Evolutionary conservation across 2,888 invertebrate species (phyloP), one percentile per base, ranked within the genome.

Genomic region (Steinernema hermaphroditum): DNA sequence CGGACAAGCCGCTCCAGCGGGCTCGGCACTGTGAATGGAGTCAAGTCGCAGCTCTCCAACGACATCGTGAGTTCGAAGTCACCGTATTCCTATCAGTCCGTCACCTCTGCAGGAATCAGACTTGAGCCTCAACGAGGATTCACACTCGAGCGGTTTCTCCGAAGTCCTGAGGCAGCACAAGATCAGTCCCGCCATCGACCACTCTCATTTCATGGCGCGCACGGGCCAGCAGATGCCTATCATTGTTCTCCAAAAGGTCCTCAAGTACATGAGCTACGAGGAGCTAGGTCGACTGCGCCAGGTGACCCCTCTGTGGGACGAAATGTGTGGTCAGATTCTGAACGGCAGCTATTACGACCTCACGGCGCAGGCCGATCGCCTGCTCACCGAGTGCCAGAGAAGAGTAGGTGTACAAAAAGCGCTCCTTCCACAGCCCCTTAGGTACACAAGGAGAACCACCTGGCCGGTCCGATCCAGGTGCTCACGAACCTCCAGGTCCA

Each of bases 221-320:
- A 19, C 54, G 6, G 24, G 24, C 12, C 2, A 54, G 22, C 57
- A 79, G 12, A 76, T 81, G 69, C 78, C 81, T 14, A 77, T 81
- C 29, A 68, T 80, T 29, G 82, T 77, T 8, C 78, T 85, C 0
- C 84, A 83, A 69, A 57, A 77, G 19, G 76, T 82, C 8, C 78
- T 85, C 34, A 75, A 76, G 37, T 78, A 72, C n/a, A 81, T 83
- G 74, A 74, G 77, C 22, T 84, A 80, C 62, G 75, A 75, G 54
- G 79, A 81, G 72, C 72, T 85, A 41, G 81, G 80, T n/a, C 74
- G 73, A 22, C 74, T 85, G 9, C 79, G 85, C 14, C 76, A 74
- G 32, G 84, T 85, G 6, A 85, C 85, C 71, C 85, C 85, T 0
- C 68, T 70, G 9, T 83, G 82, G 83, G 85, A 85, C 76, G 85